Conservation (phyloP, 2,797 vertebrate species). For the Hemitrygon akajei region DNA sequence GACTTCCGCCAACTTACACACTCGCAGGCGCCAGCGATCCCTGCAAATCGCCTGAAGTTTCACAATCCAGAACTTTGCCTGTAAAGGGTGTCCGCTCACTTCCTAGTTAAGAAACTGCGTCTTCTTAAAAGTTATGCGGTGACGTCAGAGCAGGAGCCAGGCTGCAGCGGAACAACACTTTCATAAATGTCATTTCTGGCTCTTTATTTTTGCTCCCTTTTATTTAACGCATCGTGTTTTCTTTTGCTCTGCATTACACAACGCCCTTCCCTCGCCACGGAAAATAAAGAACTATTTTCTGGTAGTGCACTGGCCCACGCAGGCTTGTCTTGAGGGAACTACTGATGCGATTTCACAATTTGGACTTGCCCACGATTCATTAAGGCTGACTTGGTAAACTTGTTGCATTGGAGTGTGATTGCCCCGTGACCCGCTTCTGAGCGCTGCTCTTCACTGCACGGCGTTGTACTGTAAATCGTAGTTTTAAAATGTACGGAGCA, state of each 20-base stretch:
- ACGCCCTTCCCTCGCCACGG: not conserved
- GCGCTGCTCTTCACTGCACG: not conserved
- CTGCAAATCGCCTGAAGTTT: slow-evolving; percentile 18
- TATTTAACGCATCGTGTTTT: not conserved
- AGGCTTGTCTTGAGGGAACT: not conserved
- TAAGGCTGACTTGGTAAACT: not conserved
- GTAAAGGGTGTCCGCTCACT: not conserved
- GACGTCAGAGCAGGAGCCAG: slow-evolving; percentile 23
- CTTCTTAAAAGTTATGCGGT: slow-evolving; percentile 23
- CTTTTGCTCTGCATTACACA: too few relatives aligned
- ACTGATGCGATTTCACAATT: not conserved
- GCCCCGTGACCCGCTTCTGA: not conserved
- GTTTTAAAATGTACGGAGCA: not conserved
- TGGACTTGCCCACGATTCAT: slow-evolving; percentile 16
- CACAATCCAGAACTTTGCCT: not conserved
- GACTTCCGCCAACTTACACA: not conserved
- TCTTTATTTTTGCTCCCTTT: not conserved
- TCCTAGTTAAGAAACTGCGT: slow-evolving; percentile 20
- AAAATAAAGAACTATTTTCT: slow-evolving; percentile 23
- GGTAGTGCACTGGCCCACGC: not conserved
- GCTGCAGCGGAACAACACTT: not conserved
- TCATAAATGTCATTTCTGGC: not conserved
- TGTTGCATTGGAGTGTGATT: not conserved
- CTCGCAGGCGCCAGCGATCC: not conserved
- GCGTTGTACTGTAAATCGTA: not conserved